Conservation (phyloP, 2,113 vertebrate genomes). For the Rhipidura dahli region DNA sequence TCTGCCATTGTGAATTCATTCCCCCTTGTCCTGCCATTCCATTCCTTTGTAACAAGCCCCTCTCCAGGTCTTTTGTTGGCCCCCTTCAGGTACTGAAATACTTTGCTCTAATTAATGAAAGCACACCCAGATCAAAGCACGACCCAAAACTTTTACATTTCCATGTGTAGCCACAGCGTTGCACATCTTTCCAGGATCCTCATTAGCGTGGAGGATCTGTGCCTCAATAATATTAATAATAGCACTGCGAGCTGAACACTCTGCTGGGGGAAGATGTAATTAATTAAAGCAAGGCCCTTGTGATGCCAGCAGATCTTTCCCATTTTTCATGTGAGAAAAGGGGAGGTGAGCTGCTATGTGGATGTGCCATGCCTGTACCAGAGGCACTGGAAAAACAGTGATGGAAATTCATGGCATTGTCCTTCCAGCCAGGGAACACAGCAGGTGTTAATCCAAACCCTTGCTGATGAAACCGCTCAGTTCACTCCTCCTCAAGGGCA, state of each 20-base stretch:
- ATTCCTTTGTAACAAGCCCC: background rate
- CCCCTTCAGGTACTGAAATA: background rate
- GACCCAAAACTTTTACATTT: background rate
- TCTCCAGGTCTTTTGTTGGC: background rate
- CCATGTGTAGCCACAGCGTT: background rate
- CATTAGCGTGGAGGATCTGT: background rate
- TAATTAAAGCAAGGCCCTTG: background rate
- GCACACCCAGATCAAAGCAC: background rate
- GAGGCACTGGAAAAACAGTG: background rate
- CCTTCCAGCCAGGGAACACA: background rate
- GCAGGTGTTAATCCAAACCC: too few species aligned
- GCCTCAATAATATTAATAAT: background rate
- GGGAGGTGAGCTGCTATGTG: background rate
- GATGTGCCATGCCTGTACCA: fast-evolving
- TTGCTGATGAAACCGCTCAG: fast-evolving
- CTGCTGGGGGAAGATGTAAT: background rate
- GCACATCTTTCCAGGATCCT: background rate
- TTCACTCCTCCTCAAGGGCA: background rate
- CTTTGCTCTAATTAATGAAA: background rate
- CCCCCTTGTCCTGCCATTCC: background rate
- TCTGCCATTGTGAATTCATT: background rate
- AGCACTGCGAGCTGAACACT: fast-evolving
- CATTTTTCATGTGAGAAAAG: background rate
- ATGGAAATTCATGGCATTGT: background rate
- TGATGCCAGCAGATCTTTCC: background rate